Percentiles rank a stretch among this genome's conserved stretches.
Evolutionary conservation across 2,888 invertebrate species (phyloP).

Genomic region (Agriopis leucophaearia): DNA sequence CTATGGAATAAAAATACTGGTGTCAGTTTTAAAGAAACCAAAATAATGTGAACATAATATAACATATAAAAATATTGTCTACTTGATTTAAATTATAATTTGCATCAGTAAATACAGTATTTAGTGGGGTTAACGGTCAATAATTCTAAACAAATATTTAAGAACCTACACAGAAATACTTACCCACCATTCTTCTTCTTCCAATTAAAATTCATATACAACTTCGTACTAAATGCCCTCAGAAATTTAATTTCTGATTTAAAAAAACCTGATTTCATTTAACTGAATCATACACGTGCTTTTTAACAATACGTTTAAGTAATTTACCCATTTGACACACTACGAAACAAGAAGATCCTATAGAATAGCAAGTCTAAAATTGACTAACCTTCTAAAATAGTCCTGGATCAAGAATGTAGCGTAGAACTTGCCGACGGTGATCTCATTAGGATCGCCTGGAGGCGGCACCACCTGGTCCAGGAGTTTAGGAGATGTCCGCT

Average conservation of each 20-base stretch:
- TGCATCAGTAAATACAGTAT: background rate
- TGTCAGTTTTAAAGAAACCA: slow-evolving; percentile 71
- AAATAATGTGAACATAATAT: slow-evolving; percentile 40
- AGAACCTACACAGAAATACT: background rate
- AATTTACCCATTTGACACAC: no score
- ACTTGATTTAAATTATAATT: background rate
- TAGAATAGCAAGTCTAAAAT: background rate
- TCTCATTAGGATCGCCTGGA: slow-evolving; percentile 99
- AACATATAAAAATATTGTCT: slow-evolving; percentile 1
- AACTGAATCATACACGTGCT: background rate
- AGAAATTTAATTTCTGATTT: background rate
- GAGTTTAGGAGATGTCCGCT: slow-evolving; percentile 97
- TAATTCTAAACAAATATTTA: background rate
- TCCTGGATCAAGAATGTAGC: slow-evolving; percentile 99
- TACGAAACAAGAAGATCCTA: no score
- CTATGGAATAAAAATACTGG: slow-evolving; percentile 81
- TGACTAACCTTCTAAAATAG: slow-evolving; percentile 93
- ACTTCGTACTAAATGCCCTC: background rate
- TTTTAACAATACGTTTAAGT: no score
- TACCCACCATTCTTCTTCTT: background rate
- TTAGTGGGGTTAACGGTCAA: background rate
- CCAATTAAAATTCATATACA: background rate
- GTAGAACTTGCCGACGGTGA: slow-evolving; percentile 99
- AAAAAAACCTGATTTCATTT: background rate
- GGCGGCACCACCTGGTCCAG: slow-evolving; percentile 99